Evolutionary conservation across 1,140 invertebrate species (phyloP).

Genomic region (Drosophila truncata): DNA sequence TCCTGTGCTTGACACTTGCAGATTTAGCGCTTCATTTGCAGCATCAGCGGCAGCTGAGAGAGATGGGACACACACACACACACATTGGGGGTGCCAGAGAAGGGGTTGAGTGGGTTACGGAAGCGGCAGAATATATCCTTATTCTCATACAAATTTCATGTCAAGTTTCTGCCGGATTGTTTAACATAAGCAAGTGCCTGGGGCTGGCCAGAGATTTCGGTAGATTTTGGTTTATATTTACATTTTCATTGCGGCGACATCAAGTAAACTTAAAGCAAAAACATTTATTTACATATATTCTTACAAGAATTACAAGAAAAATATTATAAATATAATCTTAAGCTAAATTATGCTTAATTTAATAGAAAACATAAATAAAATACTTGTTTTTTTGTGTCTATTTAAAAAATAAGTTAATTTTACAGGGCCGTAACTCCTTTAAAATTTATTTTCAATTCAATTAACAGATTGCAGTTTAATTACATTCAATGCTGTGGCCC

Average conservation of each 20-base stretch:
- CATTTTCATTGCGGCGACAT: slow-evolving; percentile 16
- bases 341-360: not conserved
- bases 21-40: slow-evolving; percentile 76
- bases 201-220: slow-evolving; percentile 23
- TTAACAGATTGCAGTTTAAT: slow-evolving; percentile 9
- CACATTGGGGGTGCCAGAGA: not conserved
- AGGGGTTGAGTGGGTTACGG: slow-evolving; percentile 2
- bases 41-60: slow-evolving; percentile 45
- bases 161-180: slow-evolving; percentile 51
- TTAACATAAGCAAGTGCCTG: slow-evolving; percentile 51
- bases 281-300: not conserved
- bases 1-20: slow-evolving; percentile 73
- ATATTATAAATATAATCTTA: not conserved
- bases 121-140: slow-evolving; percentile 3
- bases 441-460: slow-evolving; percentile 12
- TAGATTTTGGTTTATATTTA: slow-evolving; percentile 40
- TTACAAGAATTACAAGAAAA: not conserved
- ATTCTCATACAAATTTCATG: slow-evolving; percentile 51
- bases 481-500: not conserved
- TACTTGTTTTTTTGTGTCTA: too few species aligned
- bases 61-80: slow-evolving; percentile 19
- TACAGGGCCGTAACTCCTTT: rapidly evolving
- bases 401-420: not conserved
- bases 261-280: not conserved
- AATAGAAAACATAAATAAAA: not conserved